Evolutionary conservation across 2,888 invertebrate species (phyloP), one percentile per base, ranked within the genome.

Genomic region (Platycheirus rosarum): DNA sequence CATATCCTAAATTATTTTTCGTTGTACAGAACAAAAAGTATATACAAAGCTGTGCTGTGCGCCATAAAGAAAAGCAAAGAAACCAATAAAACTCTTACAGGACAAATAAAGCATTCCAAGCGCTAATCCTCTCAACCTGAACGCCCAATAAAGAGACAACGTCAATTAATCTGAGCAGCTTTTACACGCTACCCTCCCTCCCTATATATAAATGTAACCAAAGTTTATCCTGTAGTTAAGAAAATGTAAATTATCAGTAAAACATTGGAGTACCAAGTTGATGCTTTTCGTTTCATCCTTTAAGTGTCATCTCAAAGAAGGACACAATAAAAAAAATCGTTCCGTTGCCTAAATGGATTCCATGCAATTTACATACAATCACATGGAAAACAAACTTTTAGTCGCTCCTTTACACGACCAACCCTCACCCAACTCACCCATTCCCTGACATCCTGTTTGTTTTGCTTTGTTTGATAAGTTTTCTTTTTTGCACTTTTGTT

Each of bases 341-440:
- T 57, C 32, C 29, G 13, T 18, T 44, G 0, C 1, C 44, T 53
- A 48, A 46, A 78, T 16, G 20, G 42, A 57, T 63, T 74, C 48
- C 48, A 48, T 35, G 76, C 69, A 80, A 80, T 75, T 75, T 65
- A 70, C 75, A 70, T 65, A 75, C 75, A 70, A 65, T 37, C 55
- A 70, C 60, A 80, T 80, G 80, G 44, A 80, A 70, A 75, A 80
- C 53, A 80, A 80, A 80, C 80, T 80, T 65, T 75, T 48, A 53
- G 44, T 60, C 60, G 60, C 60, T 60, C 60, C 60, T 60, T 60
- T 60, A 60, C 42, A 60, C 60, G 44, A 26, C 57, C 26, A 26
- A 37, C 16, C 51, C 4, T 23, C 5, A 7, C 8, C 23, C 11
- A 18, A 23, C 37, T 13, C 55, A 23, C 16, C 18, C 44, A 3